Evolutionary conservation across 2,113 vertebrate genomes (phyloP).

Genomic region (Corythaixoides concolor): DNA sequence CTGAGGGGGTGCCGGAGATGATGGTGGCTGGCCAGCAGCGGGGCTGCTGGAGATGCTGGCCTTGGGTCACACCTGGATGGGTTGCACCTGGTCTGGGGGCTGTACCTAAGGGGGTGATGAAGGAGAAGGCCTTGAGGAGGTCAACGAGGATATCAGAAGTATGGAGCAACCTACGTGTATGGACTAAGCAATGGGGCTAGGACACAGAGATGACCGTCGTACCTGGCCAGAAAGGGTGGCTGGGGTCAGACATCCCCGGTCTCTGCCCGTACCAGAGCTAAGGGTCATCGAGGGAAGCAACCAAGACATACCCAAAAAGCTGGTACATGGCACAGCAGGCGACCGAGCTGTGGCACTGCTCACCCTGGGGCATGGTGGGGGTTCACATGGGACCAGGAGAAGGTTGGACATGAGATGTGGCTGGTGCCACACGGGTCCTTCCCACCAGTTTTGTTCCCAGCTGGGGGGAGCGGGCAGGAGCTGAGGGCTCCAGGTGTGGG

Average conservation of each 20-base stretch:
- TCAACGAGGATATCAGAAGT: background rate
- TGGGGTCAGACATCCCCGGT: background rate
- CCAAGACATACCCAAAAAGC: too few species aligned
- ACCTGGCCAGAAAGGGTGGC: background rate
- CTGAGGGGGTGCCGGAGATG: background rate
- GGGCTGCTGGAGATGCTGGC: background rate
- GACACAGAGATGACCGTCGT: too few species aligned
- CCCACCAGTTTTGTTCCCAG: background rate
- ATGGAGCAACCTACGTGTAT: fast-evolving
- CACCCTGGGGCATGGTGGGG: too few species aligned
- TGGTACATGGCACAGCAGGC: background rate
- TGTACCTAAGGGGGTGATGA: background rate
- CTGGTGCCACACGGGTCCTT: background rate
- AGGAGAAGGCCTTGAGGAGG: background rate
- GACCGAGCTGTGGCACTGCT: fast-evolving
- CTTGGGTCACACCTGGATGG: background rate
- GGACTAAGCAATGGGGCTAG: background rate
- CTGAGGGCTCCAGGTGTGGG: background rate
- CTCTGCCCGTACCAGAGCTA: background rate
- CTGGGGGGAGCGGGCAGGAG: background rate
- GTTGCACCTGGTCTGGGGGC: background rate
- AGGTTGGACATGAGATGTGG: background rate
- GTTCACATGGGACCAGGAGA: background rate
- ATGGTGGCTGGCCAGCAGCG: fast-evolving
- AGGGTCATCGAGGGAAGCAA: background rate